Evolutionary conservation across 2,888 invertebrate genomes (phyloP), one percentile per base, ranked within the genome.

Genomic region (Drosophila recens): DNA sequence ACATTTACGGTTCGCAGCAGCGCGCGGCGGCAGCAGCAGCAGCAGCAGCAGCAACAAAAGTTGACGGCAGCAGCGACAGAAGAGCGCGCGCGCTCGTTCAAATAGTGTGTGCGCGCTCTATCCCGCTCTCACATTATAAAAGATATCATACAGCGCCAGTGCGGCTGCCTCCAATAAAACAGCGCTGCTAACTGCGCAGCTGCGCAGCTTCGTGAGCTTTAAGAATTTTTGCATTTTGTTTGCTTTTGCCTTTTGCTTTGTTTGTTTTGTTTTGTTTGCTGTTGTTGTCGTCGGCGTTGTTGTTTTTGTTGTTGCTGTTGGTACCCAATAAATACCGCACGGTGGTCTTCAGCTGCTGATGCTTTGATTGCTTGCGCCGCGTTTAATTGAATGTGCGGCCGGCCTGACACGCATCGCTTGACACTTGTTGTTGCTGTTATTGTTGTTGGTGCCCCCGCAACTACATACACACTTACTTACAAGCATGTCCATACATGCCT

Each of bases 291-390:
- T 57, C 30, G 43, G 15, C 52, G 40, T 51, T 1, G 38, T 45
- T 52, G 40, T 64, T 38, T 23, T n/a, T 65, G 43, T 46, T 53
- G 46, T 46, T 20, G 46, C 33, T 57, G 48, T 45, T 36, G 52
- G 34, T 53, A 34, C 43, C 33, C 46, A 57, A 57, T 48, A 57
- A 69, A 59, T 59, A 54, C 59, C 61, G 56, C 70, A 70, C 67
- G 81, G 75, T 78, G 79, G 80, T 82, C 75, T 76, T 20, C 45
- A 36, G 49, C 27, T 59, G 66, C 42, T 46, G 59, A 23, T 53
- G 73, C 83, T 80, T 86, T 82, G 83, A 85, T 85, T 87, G 77
- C 85, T 82, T 45, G 78, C 64, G 77, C 57, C 67, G 75, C 79
- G 58, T 67, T 82, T 78, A 83, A 83, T 84, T 88, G 66, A 82